These are phyloP conservation scores for Embiotoca jacksoni DNA, from an alignment of 2,113 vertebrate genomes.

Conservation along the genomic window DNA sequence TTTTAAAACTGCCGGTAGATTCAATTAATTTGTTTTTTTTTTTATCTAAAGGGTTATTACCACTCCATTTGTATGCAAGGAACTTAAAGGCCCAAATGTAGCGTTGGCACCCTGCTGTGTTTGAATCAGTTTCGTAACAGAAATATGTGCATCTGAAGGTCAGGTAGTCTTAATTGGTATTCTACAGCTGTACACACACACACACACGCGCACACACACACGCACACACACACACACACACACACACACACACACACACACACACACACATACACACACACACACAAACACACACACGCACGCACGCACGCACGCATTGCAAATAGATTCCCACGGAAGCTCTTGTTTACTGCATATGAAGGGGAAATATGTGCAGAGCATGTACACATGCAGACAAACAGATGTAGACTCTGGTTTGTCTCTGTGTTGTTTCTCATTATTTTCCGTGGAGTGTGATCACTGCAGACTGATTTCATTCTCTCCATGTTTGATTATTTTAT, in stretches of 20 bases:
- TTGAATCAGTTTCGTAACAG: slow-evolving; percentile 14
- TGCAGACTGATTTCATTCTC: slow-evolving; percentile 11
- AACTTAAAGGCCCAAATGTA: slow-evolving; percentile 4
- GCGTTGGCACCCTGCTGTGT: not conserved
- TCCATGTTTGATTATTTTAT: not conserved
- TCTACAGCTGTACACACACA: slow-evolving; percentile 4
- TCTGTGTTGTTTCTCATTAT: slow-evolving; percentile 34
- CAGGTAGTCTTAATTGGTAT: slow-evolving; percentile 43
- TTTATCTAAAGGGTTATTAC: not conserved
- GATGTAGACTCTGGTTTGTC: not conserved
- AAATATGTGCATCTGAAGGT: slow-evolving; percentile 32
- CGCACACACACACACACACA: not conserved
- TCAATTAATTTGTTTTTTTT: not conserved
- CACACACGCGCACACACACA: not conserved
- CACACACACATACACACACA: too few species aligned
- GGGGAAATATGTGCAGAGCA: not conserved
- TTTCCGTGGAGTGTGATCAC: slow-evolving; percentile 15
- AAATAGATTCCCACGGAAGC: not conserved
- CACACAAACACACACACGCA: too few species aligned
- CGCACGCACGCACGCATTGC: slow-evolving; percentile 16
- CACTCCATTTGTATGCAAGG: slow-evolving; percentile 27
- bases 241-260: too few species aligned
- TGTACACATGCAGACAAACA: not conserved
- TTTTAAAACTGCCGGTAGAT: too few species aligned
- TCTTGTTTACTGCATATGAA: slow-evolving; percentile 15